phyloP scores from a whole-genome alignment of 2,888 invertebrate genomes.

The Sinopyrophorus schimmeli region DNA sequence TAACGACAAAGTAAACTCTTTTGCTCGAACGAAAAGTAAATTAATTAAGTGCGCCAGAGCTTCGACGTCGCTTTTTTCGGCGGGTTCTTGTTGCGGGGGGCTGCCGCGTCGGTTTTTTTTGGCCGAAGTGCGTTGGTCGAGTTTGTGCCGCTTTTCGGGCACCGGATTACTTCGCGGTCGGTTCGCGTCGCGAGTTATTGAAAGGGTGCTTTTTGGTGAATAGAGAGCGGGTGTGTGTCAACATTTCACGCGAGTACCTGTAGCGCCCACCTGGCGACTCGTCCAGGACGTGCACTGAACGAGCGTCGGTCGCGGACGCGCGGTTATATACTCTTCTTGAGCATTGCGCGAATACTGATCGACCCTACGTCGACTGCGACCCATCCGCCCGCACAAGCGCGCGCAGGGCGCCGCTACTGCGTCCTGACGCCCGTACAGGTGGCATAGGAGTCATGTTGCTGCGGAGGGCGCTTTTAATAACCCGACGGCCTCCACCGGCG shows the following conservation, averaged over 20 bases:
- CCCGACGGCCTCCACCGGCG: conserved; percentile 35
- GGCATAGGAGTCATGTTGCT: conserved; percentile 39
- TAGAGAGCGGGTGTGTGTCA: conserved; percentile 18
- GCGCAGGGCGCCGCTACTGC: conserved; percentile 44
- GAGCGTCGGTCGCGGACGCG: conserved; percentile 44
- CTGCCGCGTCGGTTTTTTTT: too few species aligned
- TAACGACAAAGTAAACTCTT: conserved; percentile 37
- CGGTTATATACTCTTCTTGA: conserved; percentile 52
- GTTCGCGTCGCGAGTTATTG: neutral
- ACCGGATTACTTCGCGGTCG: conserved; percentile 6
- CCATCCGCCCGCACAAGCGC: conserved; percentile 46
- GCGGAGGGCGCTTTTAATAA: conserved; percentile 30
- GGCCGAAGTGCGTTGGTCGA: conserved; percentile 20
- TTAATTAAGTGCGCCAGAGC: conserved; percentile 41
- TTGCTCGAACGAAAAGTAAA: conserved; percentile 35
- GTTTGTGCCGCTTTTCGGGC: conserved; percentile 22
- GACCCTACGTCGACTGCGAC: conserved; percentile 48
- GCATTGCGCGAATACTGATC: conserved; percentile 55
- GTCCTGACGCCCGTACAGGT: conserved; percentile 51
- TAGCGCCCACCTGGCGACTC: conserved; percentile 45
- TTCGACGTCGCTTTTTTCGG: too few species aligned
- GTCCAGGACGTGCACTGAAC: conserved; percentile 46
- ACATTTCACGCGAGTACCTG: conserved; percentile 43
- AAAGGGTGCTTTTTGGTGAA: conserved; percentile 14
- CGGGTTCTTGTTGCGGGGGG: too few species aligned